A percentile compares a stretch with the other conserved stretches of the same genome.
These are phyloP conservation scores for Setipinna tenuifilis DNA, from an alignment of 2,797 vertebrate genomes.

Conservation along the genomic window DNA sequence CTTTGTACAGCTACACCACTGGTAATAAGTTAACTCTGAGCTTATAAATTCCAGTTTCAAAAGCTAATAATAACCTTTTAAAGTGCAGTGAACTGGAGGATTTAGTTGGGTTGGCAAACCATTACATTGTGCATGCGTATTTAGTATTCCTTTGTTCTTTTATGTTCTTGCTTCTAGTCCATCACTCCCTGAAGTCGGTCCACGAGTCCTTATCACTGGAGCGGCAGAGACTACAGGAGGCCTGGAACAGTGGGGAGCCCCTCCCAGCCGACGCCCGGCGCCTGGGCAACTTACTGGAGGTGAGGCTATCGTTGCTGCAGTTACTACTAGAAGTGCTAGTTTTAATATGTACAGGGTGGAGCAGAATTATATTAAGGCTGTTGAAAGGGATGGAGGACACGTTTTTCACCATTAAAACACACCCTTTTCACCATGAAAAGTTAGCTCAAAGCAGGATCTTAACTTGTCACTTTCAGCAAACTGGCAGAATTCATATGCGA, in stretches of 20 bases:
- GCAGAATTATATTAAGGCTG: too few species aligned
- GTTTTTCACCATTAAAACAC: too few species aligned
- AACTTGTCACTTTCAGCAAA: too few species aligned
- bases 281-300: neutral
- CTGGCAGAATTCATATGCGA: too few species aligned
- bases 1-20: too few species aligned
- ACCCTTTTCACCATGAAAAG: too few species aligned
- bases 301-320: neutral
- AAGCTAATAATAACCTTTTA: neutral
- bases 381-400: too few species aligned
- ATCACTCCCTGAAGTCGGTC: slow-evolving; percentile 79
- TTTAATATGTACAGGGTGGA: too few species aligned
- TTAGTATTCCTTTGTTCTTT: neutral
- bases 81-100: too few species aligned
- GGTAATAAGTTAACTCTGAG: too few species aligned
- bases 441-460: too few species aligned
- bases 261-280: slow-evolving; percentile 50
- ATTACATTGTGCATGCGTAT: too few species aligned
- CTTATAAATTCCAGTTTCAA: neutral
- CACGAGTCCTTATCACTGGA: slow-evolving; percentile 82
- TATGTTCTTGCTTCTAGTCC: slow-evolving; percentile 60
- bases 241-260: slow-evolving; percentile 67
- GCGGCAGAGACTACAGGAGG: slow-evolving; percentile 79
- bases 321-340: neutral
- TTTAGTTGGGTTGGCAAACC: neutral